Conservation (phyloP, 1,140 invertebrate genomes). For the Bacillus rossius region DNA sequence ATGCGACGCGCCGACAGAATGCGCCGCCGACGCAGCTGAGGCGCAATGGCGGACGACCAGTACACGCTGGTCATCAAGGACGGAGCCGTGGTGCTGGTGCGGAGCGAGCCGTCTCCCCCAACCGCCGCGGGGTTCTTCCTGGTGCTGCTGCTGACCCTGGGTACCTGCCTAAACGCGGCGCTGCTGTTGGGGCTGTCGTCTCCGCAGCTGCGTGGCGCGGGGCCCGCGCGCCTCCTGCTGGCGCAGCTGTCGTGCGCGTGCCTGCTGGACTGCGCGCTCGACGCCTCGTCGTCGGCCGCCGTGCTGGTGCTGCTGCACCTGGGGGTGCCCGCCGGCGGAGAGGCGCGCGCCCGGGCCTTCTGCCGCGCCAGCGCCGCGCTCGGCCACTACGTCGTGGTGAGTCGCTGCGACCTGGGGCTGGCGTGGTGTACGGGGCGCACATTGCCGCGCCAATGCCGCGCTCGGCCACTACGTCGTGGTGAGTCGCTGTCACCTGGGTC, state of each 20-base stretch:
- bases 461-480: background rate
- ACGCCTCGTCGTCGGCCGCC: background rate
- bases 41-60: background rate
- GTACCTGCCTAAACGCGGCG: slow-evolving; percentile 1
- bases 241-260: slow-evolving; percentile 1
- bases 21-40: too few relatives aligned
- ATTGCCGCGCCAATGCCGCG: slow-evolving; percentile 11
- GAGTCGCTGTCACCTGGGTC: too few relatives aligned
- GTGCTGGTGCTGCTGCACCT: background rate
- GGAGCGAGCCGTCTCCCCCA: background rate
- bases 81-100: background rate
- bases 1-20: too few relatives aligned
- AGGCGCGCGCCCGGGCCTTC: background rate
- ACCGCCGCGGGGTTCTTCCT: background rate
- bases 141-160: slow-evolving; percentile 1
- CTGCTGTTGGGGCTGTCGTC: background rate
- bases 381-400: background rate
- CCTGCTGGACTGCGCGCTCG: slow-evolving; percentile 4
- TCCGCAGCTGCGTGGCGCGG: background rate
- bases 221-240: background rate
- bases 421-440: too few relatives aligned
- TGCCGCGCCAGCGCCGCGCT: slow-evolving; percentile 9
- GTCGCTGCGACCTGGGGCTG: too few relatives aligned
- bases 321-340: background rate
- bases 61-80: background rate